Percentiles rank a stretch among this genome's conserved stretches.
Evolutionary conservation across 2,888 invertebrate species (phyloP).

Genomic region (Parthenolecanium corni): DNA sequence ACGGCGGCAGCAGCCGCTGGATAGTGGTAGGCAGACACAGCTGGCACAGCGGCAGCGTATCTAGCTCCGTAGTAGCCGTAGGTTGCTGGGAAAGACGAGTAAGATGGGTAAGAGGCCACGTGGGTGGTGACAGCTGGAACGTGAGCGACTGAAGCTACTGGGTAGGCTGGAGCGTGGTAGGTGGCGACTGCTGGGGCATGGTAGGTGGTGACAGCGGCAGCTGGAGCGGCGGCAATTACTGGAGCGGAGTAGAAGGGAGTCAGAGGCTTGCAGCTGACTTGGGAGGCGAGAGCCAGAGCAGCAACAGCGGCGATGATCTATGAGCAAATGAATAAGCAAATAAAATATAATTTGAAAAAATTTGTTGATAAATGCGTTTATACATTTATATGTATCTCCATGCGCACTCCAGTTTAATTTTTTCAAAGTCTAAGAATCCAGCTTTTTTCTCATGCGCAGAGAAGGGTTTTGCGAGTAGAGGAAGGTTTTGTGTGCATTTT

Average conservation of each 20-base stretch:
- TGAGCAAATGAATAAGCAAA: background rate
- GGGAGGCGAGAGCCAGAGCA: conserved; percentile 7
- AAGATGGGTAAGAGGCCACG: conserved; percentile 5
- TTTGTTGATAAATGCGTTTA: background rate
- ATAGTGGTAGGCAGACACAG: too few relatives aligned
- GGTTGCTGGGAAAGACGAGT: background rate
- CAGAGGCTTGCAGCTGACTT: conserved; percentile 43
- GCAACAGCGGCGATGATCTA: conserved; percentile 5
- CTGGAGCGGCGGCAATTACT: conserved; percentile 14
- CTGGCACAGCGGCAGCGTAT: too few relatives aligned
- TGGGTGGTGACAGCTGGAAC: background rate
- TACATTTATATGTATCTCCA: too few relatives aligned
- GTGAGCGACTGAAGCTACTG: background rate
- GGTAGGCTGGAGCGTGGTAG: conserved; percentile 17
- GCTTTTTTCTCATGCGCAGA: too few relatives aligned
- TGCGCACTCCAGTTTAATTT: too few relatives aligned
- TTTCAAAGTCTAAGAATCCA: too few relatives aligned
- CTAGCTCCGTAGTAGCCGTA: background rate
- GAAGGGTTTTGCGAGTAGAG: too few relatives aligned
- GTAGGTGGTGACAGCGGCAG: conserved; percentile 18
- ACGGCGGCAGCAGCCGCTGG: too few relatives aligned
- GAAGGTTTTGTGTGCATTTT: too few relatives aligned
- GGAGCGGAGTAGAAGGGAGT: conserved; percentile 43
- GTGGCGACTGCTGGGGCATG: conserved; percentile 25
- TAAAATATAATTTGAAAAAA: too few relatives aligned